These are phyloP conservation scores for Pica pica DNA, from an alignment of 2,113 vertebrate genomes.

Conservation along the genomic window DNA sequence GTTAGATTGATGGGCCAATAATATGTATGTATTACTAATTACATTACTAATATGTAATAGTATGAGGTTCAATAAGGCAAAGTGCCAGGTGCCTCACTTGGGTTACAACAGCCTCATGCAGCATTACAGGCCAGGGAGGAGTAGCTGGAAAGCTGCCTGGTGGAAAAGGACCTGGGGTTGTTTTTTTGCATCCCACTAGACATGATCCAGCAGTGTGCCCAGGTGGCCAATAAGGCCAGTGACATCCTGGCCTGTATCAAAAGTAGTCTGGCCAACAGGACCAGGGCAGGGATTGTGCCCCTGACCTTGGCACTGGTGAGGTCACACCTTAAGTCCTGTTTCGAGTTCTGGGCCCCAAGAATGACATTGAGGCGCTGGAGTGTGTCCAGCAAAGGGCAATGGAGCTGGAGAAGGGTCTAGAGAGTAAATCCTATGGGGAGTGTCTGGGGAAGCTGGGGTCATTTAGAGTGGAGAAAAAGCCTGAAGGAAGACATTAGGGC, in stretches of 20 bases:
- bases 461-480: neutral
- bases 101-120: neutral
- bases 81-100: neutral
- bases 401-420: neutral
- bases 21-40: too few relatives aligned
- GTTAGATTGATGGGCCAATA: neutral
- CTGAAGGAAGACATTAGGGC: neutral
- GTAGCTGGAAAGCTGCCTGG: neutral
- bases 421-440: neutral
- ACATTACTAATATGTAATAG: too few relatives aligned
- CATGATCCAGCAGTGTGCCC: neutral
- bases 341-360: neutral
- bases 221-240: neutral
- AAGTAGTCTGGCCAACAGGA: neutral
- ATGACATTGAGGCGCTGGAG: neutral
- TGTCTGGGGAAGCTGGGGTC: neutral
- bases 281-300: neutral
- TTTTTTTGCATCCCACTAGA: neutral
- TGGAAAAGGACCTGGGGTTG: neutral
- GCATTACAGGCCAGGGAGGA: accelerated
- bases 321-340: neutral
- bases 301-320: neutral
- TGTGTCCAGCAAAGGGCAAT: neutral
- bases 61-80: neutral
- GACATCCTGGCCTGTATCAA: neutral